These are phyloP conservation scores for Odontothrips loti DNA, from an alignment of 2,888 invertebrate genomes.

Conservation along the genomic window DNA sequence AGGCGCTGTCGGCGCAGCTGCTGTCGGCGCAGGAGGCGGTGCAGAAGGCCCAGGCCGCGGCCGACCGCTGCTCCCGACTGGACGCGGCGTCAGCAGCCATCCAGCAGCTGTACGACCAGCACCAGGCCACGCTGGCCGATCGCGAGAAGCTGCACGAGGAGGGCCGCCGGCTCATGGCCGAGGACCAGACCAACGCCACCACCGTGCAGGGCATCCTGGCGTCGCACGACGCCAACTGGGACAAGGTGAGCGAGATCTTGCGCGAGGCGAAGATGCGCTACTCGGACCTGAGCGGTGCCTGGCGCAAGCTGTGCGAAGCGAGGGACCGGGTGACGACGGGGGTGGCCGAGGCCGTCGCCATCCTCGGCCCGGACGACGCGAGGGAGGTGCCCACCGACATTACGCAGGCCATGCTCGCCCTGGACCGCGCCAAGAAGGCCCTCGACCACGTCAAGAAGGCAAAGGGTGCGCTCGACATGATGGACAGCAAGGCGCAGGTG, in stretches of 20 bases:
- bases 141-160: constrained; percentile 60
- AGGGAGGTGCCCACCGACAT: constrained; percentile 64
- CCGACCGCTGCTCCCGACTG: constrained; percentile 41
- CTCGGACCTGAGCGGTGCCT: constrained; percentile 9
- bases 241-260: constrained; percentile 69
- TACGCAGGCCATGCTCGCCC: constrained; percentile 63
- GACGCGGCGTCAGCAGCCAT: constrained; percentile 52
- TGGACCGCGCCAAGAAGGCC: constrained; percentile 71
- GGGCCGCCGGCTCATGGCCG: constrained; percentile 72
- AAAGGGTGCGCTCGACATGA: constrained; percentile 69
- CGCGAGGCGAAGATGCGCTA: constrained; percentile 46
- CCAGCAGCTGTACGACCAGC: constrained; percentile 52
- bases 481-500: constrained; percentile 62
- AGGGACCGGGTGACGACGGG: background rate
- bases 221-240: constrained; percentile 75
- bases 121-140: constrained; percentile 44
- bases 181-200: constrained; percentile 74
- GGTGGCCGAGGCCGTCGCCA: constrained; percentile 1
- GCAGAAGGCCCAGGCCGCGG: constrained; percentile 37
- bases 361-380: constrained; percentile 7
- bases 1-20: constrained; percentile 60
- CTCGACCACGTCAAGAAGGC: constrained; percentile 70
- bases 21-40: constrained; percentile 38
- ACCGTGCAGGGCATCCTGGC: constrained; percentile 74
- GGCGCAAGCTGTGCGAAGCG: constrained; percentile 12